phyloP scores from a whole-genome alignment of 2,113 vertebrate species.

The Talpa occidentalis region DNA sequence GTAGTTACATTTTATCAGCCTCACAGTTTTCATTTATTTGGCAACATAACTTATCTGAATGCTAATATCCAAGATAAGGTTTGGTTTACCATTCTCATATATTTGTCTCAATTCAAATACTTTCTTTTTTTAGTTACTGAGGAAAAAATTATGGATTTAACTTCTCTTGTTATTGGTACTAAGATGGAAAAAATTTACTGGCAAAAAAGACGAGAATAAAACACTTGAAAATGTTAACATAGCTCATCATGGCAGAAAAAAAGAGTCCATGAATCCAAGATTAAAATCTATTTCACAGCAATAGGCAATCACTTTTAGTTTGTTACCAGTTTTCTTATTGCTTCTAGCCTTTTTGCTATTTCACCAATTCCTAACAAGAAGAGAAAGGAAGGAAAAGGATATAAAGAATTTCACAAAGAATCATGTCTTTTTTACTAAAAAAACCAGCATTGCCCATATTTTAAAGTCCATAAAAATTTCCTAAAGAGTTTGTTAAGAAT shows the following conservation, averaged over 20 bases:
- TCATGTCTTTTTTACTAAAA: not conserved
- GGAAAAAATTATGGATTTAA: not conserved
- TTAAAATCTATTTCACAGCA: not conserved
- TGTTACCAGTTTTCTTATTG: not conserved
- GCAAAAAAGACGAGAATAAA: not conserved
- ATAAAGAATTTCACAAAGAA: not conserved
- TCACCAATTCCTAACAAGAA: not conserved
- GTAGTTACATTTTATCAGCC: not conserved
- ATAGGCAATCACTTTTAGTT: not conserved
- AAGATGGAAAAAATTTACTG: not conserved
- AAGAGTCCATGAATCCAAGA: not conserved
- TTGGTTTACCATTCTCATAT: not conserved
- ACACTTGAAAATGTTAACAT: not conserved
- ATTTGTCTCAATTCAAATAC: not conserved
- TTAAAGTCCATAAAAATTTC: not conserved
- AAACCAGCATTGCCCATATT: not conserved
- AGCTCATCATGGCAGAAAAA: not conserved
- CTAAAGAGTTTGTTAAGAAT: not conserved
- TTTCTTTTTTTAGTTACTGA: not conserved
- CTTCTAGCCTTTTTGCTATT: not conserved
- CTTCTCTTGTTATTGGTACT: not conserved
- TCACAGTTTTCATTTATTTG: conserved; percentile 8
- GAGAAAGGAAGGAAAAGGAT: not conserved
- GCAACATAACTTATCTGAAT: not conserved
- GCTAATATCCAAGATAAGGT: not conserved